These are phyloP conservation scores for Mya arenaria DNA, from an alignment of 1,140 invertebrate species.

Conservation along the genomic window DNA sequence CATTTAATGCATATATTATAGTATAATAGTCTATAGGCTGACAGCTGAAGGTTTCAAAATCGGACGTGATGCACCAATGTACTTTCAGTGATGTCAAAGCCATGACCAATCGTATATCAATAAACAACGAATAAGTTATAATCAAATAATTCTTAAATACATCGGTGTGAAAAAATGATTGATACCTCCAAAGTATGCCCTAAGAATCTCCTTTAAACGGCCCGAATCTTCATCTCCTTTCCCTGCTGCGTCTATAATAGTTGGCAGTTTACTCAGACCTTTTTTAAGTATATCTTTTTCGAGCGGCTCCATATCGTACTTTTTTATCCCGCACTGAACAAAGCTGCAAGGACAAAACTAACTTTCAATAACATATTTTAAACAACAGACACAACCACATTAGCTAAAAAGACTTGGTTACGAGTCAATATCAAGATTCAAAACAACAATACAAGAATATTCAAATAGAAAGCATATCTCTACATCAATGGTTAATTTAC, in stretches of 20 bases:
- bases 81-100: not conserved
- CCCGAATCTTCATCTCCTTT: not conserved
- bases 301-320: not conserved
- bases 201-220: not conserved
- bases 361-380: not conserved
- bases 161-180: not conserved
- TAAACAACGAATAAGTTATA: not conserved
- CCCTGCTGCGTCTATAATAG: not conserved
- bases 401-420: not conserved
- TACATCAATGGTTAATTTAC: too few species aligned
- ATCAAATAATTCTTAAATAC: not conserved
- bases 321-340: not conserved
- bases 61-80: not conserved
- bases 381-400: not conserved
- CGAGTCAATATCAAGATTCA: not conserved
- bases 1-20: too few species aligned
- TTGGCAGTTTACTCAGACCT: not conserved
- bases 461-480: too few species aligned
- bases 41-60: too few species aligned
- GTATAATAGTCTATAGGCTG: too few species aligned
- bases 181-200: slow-evolving; percentile 3
- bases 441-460: not conserved
- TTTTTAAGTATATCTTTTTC: not conserved
- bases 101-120: not conserved
- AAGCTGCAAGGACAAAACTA: not conserved